phyloP scores from a whole-genome alignment of 1,140 invertebrate genomes.

The Trissolcus basalis region DNA sequence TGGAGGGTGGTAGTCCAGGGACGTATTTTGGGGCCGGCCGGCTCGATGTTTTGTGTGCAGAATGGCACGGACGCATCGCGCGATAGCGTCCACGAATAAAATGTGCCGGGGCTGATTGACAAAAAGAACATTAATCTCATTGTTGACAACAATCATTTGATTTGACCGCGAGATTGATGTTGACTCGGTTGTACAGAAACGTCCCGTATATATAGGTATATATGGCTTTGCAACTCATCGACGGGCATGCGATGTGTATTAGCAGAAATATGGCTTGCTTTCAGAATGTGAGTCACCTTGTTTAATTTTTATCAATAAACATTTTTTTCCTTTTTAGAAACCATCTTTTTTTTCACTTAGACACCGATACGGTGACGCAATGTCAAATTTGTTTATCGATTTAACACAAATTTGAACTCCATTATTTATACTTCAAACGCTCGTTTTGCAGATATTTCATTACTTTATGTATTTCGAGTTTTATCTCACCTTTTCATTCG shows the following conservation, averaged over 20 bases:
- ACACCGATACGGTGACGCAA: too few species aligned
- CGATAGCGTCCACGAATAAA: neutral
- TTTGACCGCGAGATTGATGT: neutral
- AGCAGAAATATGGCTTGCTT: slow-evolving; percentile 44
- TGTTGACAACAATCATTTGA: neutral
- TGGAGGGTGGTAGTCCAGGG: slow-evolving; percentile 2
- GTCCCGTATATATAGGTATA: too few species aligned
- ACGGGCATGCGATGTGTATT: slow-evolving; percentile 41
- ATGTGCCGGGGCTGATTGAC: too few species aligned
- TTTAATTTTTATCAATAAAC: slow-evolving; percentile 1
- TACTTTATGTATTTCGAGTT: too few species aligned
- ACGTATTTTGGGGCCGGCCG: slow-evolving; percentile 46
- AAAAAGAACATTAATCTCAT: neutral
- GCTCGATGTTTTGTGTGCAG: slow-evolving; percentile 11
- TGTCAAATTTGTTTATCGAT: too few species aligned
- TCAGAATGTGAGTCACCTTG: slow-evolving; percentile 38
- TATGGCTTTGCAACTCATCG: neutral
- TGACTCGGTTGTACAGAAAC: neutral
- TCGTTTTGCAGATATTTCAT: too few species aligned
- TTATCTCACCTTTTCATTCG: too few species aligned
- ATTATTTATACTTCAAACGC: too few species aligned
- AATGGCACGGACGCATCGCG: slow-evolving; percentile 16
- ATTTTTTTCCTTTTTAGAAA: neutral
- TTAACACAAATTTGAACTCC: too few species aligned
- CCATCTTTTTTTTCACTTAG: too few species aligned